phyloP scores from a whole-genome alignment of 2,113 vertebrate genomes.

The Solenodon paradoxus region DNA sequence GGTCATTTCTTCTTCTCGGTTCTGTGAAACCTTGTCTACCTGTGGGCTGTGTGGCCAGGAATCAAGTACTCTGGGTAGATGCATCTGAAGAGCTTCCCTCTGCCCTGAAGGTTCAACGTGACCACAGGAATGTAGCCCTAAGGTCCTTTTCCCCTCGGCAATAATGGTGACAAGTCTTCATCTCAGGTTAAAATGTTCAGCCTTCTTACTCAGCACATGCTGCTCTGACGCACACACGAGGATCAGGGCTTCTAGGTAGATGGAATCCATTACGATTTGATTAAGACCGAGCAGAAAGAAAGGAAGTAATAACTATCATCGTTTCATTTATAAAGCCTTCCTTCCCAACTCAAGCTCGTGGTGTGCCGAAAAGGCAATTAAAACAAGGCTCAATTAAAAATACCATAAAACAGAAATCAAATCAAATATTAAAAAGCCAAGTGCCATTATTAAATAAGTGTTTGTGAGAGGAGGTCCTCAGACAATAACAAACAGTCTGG shows the following conservation, averaged over 20 bases:
- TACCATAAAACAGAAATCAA: slow-evolving; percentile 52
- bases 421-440: slow-evolving; percentile 61
- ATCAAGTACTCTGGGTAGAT: background rate
- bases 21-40: background rate
- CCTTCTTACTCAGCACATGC: background rate
- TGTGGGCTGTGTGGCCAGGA: background rate
- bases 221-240: background rate
- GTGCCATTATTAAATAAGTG: slow-evolving; percentile 54
- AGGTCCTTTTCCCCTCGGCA: background rate
- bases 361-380: slow-evolving; percentile 58
- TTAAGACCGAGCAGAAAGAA: slow-evolving; percentile 47
- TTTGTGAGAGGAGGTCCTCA: slow-evolving; percentile 16
- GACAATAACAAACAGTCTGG: background rate
- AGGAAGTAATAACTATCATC: slow-evolving; percentile 20
- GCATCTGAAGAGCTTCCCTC: background rate
- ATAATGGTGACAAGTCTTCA: background rate
- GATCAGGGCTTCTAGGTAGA: background rate
- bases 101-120: background rate
- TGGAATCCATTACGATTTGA: slow-evolving; percentile 49
- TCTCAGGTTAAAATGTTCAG: background rate
- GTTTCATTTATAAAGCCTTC: slow-evolving; percentile 49
- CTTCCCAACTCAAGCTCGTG: background rate
- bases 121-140: background rate
- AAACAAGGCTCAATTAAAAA: slow-evolving; percentile 53
- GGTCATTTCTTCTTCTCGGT: background rate